phyloP scores from a whole-genome alignment of 1,140 invertebrate species.

The Portunus trituberculatus region DNA sequence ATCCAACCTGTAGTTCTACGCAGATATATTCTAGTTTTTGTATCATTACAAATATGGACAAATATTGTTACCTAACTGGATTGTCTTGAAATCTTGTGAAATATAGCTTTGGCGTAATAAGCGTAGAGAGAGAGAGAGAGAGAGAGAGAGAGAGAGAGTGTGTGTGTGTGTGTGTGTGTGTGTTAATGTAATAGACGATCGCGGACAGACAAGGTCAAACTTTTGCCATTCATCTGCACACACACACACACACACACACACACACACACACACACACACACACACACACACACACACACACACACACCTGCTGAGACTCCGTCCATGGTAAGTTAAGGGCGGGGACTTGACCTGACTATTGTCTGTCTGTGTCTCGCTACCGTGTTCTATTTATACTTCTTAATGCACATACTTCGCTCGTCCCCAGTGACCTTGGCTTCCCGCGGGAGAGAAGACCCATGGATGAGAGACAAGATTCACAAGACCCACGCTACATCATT shows the following conservation, averaged over 20 bases:
- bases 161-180: neutral
- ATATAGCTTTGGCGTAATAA: too few relatives aligned
- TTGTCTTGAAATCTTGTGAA: too few relatives aligned
- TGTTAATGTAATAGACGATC: neutral
- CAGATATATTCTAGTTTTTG: neutral
- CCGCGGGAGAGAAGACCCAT: too few relatives aligned
- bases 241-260: conserved; percentile 51
- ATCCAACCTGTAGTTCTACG: neutral
- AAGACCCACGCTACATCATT: too few relatives aligned
- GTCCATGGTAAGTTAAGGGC: too few relatives aligned
- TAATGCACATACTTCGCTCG: too few relatives aligned
- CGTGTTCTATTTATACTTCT: too few relatives aligned
- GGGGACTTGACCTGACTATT: too few relatives aligned
- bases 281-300: conserved; percentile 40
- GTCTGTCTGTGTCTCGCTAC: too few relatives aligned
- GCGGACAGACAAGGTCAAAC: neutral
- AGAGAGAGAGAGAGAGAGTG: conserved; percentile 18
- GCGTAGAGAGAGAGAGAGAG: neutral
- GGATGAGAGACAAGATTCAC: too few relatives aligned
- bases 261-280: conserved; percentile 3
- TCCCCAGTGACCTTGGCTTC: too few relatives aligned
- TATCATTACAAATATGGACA: neutral
- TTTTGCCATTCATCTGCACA: neutral
- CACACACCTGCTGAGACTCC: too few relatives aligned
- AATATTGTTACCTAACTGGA: neutral